These are phyloP conservation scores for Agrotis exclamationis DNA, from an alignment of 2,888 invertebrate species.

Conservation along the genomic window DNA sequence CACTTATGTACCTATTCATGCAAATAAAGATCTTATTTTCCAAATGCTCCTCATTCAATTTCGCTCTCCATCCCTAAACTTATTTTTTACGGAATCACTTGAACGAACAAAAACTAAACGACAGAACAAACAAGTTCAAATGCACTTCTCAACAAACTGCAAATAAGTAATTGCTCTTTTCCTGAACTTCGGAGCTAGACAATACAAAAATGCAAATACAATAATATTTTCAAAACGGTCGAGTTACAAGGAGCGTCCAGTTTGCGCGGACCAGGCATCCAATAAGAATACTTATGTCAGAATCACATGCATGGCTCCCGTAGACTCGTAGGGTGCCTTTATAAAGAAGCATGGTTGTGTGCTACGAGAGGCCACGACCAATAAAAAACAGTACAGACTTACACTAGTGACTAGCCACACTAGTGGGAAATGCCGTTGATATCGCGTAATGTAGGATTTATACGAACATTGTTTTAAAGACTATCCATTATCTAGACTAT, in stretches of 20 bases:
- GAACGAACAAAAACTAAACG: neutral
- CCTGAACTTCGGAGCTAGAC: slow-evolving; percentile 34
- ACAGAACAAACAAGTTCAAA: slow-evolving; percentile 8
- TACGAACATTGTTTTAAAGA: too few relatives aligned
- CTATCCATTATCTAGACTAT: too few relatives aligned
- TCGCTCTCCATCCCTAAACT: slow-evolving; percentile 7
- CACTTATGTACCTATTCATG: too few relatives aligned
- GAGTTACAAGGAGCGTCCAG: slow-evolving; percentile 66
- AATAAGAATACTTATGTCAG: slow-evolving; percentile 74
- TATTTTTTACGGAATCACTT: neutral
- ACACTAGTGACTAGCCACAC: too few relatives aligned
- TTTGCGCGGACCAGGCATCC: slow-evolving; percentile 66
- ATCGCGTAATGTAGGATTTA: too few relatives aligned
- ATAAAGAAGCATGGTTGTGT: too few relatives aligned
- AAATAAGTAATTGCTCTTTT: slow-evolving; percentile 54
- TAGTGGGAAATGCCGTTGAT: too few relatives aligned
- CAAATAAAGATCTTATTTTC: too few relatives aligned
- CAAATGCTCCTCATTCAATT: too few relatives aligned
- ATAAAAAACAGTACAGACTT: too few relatives aligned
- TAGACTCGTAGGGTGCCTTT: too few relatives aligned
- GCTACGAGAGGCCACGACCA: too few relatives aligned
- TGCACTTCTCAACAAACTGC: slow-evolving; percentile 28
- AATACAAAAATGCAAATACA: slow-evolving; percentile 62
- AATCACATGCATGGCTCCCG: slow-evolving; percentile 64
- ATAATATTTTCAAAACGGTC: slow-evolving; percentile 63